These are phyloP conservation scores for Selene dorsalis DNA, from an alignment of 2,797 vertebrate species.

Conservation along the genomic window DNA sequence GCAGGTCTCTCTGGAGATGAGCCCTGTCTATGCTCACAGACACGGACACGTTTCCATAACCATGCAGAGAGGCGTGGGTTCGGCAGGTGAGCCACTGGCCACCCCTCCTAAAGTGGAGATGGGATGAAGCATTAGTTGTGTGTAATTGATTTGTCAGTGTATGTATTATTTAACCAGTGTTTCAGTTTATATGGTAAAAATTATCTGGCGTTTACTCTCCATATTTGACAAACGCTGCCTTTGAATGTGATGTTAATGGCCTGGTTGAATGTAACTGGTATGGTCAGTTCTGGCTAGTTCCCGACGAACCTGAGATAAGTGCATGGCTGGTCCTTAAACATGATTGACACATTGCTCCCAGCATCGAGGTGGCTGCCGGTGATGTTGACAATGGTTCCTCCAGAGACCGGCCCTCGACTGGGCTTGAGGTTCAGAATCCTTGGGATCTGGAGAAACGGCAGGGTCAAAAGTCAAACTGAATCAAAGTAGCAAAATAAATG, in stretches of 20 bases:
- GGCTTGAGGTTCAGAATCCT: conserved; percentile 91
- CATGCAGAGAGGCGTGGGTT: conserved; percentile 89
- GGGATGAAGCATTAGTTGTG: conserved; percentile 21
- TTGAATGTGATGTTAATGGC: conserved; percentile 56
- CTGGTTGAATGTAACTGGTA: conserved; percentile 48
- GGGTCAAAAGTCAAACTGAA: conserved; percentile 20
- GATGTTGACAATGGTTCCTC: conserved; percentile 96
- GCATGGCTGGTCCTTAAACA: conserved; percentile 94
- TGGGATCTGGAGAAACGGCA: conserved; percentile 83
- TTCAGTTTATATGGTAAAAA: conserved; percentile 8
- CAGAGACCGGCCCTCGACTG: conserved; percentile 91
- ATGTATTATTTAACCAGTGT: conserved; percentile 10
- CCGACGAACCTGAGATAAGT: conserved; percentile 91
- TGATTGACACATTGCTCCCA: conserved; percentile 95
- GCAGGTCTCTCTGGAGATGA: conserved; percentile 91
- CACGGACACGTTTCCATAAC: conserved; percentile 90
- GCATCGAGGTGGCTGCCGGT: conserved; percentile 95
- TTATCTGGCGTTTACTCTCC: neutral
- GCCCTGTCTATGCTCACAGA: conserved; percentile 94
- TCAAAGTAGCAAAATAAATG: neutral
- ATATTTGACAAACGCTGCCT: conserved; percentile 29
- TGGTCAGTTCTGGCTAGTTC: conserved; percentile 38
- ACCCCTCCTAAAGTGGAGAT: conserved; percentile 85
- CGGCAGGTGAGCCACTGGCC: conserved; percentile 92
- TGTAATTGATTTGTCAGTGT: neutral